Conservation (phyloP, 2,888 invertebrate genomes). For the Synergus umbraculus region DNA sequence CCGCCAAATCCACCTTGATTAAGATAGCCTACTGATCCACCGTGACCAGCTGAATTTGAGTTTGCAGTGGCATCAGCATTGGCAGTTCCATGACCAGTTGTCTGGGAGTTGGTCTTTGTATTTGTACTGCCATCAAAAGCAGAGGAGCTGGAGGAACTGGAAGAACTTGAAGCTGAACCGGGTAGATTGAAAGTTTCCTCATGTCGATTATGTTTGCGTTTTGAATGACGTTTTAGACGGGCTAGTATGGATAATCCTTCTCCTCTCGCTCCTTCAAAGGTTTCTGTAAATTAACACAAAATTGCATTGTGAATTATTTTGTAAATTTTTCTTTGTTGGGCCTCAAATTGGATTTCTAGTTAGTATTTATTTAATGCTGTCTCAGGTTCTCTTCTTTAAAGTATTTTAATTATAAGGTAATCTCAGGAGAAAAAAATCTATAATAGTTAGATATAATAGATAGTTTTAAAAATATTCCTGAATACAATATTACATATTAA, state of each 20-base stretch:
- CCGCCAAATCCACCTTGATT: neutral
- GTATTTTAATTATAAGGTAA: no score
- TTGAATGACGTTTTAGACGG: neutral
- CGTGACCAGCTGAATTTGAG: neutral
- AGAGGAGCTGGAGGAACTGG: conserved; percentile 6
- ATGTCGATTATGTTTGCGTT: neutral
- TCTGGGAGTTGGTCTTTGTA: neutral
- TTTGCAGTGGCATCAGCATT: neutral
- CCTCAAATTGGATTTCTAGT: no score
- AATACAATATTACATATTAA: neutral
- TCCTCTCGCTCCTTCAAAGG: neutral
- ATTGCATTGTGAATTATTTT: neutral
- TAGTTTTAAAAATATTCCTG: no score
- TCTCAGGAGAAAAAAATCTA: no score
- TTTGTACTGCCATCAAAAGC: neutral
- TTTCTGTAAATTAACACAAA: neutral
- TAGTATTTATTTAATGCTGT: no score
- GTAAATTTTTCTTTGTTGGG: neutral
- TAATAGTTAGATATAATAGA: no score
- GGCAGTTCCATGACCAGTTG: neutral
- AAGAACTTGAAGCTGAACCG: conserved; percentile 10
- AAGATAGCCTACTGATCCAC: neutral
- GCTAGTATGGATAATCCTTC: neutral
- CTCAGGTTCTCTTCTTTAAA: no score
- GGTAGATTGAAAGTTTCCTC: no score